Base-by-base conservation (phyloP, 1,140 invertebrate species). In the Argopecten irradians region DNA sequence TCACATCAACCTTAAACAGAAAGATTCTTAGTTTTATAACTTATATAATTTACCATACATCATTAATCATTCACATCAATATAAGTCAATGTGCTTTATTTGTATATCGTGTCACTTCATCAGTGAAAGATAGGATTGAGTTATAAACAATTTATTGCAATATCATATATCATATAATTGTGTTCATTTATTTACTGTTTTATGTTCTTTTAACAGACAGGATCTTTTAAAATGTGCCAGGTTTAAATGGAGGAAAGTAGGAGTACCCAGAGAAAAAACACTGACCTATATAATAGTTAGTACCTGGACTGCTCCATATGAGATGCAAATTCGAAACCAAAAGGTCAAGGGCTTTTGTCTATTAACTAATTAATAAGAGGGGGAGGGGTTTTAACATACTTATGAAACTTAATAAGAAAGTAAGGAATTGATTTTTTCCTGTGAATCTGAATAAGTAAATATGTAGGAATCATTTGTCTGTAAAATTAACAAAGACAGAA, bases 1-100 rank as follows among this genome's bases (percentile, higher is more conserved):
- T 96, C 0, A 99, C 98, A 84, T 96, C 97, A 8, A 99, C 98
- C 96, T 99, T 98, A 0, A 90, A 88, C n/a, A n/a, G n/a, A n/a
- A n/a, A n/a, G n/a, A n/a, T n/a, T n/a, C n/a, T n/a, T n/a, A n/a
- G 41, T 41, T 88, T 22, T 84, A n/a, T 2, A 32, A 83, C 16
- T 28, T 13, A 16, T 36, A n/a, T 32, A 14, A 9, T 14, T 39
- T 33, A 39, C 36, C 41, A 43, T 1, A 39, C 7, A 86, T 41
- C 1, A 33, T 41, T 86, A 28, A n/a, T 9, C n/a, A 9, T 41
- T n/a, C 39, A 46, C 82, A 28, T 35, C 34, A 22, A 85, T 33
- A 85, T 85, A 8, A 35, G 35, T 82, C 35, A n/a, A 7, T 16
- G n/a, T 86, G 3, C 22, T 86, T 9, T 14, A 14, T 36, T 82